phyloP scores from a whole-genome alignment of 2,888 invertebrate species.

The Hirtodrosophila trivittata region DNA sequence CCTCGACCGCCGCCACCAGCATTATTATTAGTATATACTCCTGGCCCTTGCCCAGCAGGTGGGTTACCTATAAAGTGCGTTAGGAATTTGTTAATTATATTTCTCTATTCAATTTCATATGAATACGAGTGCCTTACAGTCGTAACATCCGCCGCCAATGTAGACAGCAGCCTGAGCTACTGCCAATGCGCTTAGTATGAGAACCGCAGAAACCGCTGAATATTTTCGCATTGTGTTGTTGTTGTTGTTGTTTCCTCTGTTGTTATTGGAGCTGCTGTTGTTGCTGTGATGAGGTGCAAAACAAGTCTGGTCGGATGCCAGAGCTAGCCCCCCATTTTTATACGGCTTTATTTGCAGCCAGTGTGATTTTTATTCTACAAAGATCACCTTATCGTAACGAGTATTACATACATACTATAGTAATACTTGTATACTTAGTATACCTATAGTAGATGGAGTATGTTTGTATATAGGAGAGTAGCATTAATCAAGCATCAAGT shows the following conservation, averaged over 20 bases:
- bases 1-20: slow-evolving; percentile 19
- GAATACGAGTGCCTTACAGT: slow-evolving; percentile 53
- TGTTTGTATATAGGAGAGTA: slow-evolving; percentile 1
- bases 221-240: slow-evolving; percentile 44
- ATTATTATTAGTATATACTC: slow-evolving; percentile 48
- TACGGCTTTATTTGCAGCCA: slow-evolving; percentile 34
- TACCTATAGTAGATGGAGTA: not conserved
- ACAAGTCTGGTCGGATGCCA: slow-evolving; percentile 56
- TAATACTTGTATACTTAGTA: not conserved
- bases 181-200: slow-evolving; percentile 46
- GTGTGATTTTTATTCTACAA: slow-evolving; percentile 28
- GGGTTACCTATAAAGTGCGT: slow-evolving; percentile 60
- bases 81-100: slow-evolving; percentile 29
- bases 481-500: slow-evolving; percentile 49
- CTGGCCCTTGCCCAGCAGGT: slow-evolving; percentile 62
- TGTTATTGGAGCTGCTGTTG: slow-evolving; percentile 13
- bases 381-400: slow-evolving; percentile 47
- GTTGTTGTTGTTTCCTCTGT: slow-evolving; percentile 7
- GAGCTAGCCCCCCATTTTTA: slow-evolving; percentile 52
- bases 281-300: slow-evolving; percentile 33
- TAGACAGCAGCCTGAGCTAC: slow-evolving; percentile 66
- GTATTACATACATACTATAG: slow-evolving; percentile 4
- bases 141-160: slow-evolving; percentile 70
- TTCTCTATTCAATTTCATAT: not conserved
- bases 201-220: slow-evolving; percentile 39